Base-by-base conservation (phyloP, 2,113 vertebrate species). In the Hypomesus transpacificus region DNA sequence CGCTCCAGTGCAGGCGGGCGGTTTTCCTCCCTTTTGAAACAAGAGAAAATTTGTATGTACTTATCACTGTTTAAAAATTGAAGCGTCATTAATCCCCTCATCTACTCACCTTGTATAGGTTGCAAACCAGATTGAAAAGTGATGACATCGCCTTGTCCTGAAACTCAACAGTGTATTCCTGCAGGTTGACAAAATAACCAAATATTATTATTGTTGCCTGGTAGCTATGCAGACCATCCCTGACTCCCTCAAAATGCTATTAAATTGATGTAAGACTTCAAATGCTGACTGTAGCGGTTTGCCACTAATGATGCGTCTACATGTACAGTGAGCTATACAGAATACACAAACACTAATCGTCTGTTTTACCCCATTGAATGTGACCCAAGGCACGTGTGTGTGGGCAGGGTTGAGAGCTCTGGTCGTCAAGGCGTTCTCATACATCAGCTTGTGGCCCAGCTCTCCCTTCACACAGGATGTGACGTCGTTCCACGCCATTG, bases 351-450 rank as follows among this genome's bases (percentile, higher is more conserved):
- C 6, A 1, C 3, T n/a, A 34, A 34, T 34, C 2, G 4, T 3
- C n/a, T 4, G 9, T 5, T 28, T 83, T 90, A 97, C 96, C 92
- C 93, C 94, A 0, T 95, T 89, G 75, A 98, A 18, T 9, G 94
- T 87, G 67, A 96, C 86, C 95, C 96, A 98, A 65, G 96, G 95
- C 20, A 96, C 94, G 0, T 92, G 94, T 0, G 89, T 3, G 60
- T 95, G 95, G 0, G 88, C 87, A 0, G 96, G 96, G 3, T 79
- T 72, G 18, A 98, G 91, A 0, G 89, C 91, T 0, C 80, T 51
- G 0, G 95, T 97, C 69, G 80, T 81, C 34, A 85, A 84, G 0
- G 94, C 94, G 0, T 95, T 95, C 14, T 0, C 13, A 28, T 94
- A 94, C 90, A 96, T 93, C 66, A 98, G 90, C 66, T 83, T 67